Conservation (phyloP, 2,888 invertebrate species). For the Rhorus exstirpatorius region DNA sequence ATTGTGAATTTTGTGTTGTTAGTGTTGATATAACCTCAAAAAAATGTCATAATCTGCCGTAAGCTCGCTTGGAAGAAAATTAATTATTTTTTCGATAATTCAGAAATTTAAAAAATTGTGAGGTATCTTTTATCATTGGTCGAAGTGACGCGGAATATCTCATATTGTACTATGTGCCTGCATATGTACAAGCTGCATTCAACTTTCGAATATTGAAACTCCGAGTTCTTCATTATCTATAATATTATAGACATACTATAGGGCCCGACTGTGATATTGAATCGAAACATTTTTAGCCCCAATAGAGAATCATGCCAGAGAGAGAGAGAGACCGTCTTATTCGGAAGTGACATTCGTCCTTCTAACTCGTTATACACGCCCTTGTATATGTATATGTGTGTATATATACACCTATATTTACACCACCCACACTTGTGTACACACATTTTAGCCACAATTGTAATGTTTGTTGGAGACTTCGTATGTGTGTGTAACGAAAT, state of each 20-base stretch:
- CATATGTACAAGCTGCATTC: constrained; percentile 17
- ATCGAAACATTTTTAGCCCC: constrained; percentile 10
- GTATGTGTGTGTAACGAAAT: not conserved
- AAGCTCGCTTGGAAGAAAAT: too few species aligned
- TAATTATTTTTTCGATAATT: too few species aligned
- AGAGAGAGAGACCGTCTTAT: not conserved
- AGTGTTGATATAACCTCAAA: too few species aligned
- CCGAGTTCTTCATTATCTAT: constrained; percentile 16
- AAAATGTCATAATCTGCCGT: too few species aligned
- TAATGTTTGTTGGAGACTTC: too few species aligned
- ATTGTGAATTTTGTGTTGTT: too few species aligned
- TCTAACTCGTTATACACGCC: constrained; percentile 5
- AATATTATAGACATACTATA: constrained; percentile 17
- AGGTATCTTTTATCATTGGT: too few species aligned
- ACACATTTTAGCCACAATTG: not conserved
- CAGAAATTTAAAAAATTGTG: too few species aligned
- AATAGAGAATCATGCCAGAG: constrained; percentile 1
- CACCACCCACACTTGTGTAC: not conserved
- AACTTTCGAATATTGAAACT: constrained; percentile 40
- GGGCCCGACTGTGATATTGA: constrained; percentile 8
- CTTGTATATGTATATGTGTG: too few species aligned
- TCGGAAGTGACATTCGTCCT: constrained; percentile 2
- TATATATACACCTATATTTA: not conserved
- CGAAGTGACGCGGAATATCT: too few species aligned
- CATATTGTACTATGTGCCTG: not conserved